Evolutionary conservation across 2,113 vertebrate species (phyloP).

Genomic region (Rana temporaria): DNA sequence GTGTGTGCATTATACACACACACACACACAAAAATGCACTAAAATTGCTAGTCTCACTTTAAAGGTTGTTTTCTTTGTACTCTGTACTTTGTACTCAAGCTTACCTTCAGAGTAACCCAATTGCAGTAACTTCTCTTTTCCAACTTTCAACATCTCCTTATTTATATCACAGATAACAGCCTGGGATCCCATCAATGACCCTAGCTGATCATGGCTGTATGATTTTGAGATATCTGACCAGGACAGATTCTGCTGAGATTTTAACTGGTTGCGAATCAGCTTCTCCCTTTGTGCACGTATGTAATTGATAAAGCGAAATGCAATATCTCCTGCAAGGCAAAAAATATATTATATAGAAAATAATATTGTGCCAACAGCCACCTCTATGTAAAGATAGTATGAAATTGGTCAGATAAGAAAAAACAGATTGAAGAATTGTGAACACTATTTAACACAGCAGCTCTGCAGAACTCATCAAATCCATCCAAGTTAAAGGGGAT

Average conservation of each 20-base stretch:
- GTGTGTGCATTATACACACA: too few species aligned
- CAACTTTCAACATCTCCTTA: constrained; percentile 94
- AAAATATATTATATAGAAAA: background rate
- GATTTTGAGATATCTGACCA: constrained; percentile 83
- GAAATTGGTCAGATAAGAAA: too few species aligned
- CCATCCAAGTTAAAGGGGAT: too few species aligned
- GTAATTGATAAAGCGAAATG: constrained; percentile 92
- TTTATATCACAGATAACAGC: constrained; percentile 96
- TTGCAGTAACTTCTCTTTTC: constrained; percentile 79
- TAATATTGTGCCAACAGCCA: too few species aligned
- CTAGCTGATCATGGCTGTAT: constrained; percentile 69
- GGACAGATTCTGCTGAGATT: constrained; percentile 77
- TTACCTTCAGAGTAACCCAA: constrained; percentile 80
- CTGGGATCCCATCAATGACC: constrained; percentile 65
- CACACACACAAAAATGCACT: too few species aligned
- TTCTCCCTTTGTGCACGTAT: constrained; percentile 70
- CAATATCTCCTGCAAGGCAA: constrained; percentile 85
- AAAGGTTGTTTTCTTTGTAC: too few species aligned
- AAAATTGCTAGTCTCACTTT: too few species aligned
- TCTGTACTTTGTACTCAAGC: background rate
- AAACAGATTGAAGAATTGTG: too few species aligned
- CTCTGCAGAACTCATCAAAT: too few species aligned
- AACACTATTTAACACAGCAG: too few species aligned
- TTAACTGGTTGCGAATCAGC: constrained; percentile 66
- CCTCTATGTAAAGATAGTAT: too few species aligned